Percentiles rank a stretch among this genome's conserved stretches.
Evolutionary conservation across 1,140 invertebrate genomes (phyloP).

Genomic region (Formica selysi): DNA sequence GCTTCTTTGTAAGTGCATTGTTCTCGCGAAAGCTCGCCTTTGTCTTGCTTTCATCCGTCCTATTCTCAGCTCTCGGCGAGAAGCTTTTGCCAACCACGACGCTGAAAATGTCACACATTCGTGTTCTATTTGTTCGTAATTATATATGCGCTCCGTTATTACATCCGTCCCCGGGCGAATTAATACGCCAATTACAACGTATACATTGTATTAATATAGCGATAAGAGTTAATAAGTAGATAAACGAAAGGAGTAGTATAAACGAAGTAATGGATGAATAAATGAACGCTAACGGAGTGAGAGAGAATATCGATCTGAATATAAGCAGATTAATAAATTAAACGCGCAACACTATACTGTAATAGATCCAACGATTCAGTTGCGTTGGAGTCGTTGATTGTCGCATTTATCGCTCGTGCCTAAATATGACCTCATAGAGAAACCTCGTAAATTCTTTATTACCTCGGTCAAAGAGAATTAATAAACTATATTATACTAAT

Average conservation of each 20-base stretch:
- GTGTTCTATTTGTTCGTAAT: slow-evolving; percentile 22
- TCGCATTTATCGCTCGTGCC: neutral
- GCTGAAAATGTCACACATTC: slow-evolving; percentile 25
- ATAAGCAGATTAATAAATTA: slow-evolving; percentile 37
- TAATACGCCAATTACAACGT: slow-evolving; percentile 13
- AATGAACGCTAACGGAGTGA: neutral
- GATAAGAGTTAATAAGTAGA: neutral
- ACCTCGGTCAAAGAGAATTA: neutral
- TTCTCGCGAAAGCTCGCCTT: neutral
- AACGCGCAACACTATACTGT: neutral
- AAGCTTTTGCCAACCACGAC: slow-evolving; percentile 17
- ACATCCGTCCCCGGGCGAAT: neutral
- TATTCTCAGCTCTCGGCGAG: slow-evolving; percentile 32
- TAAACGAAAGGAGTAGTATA: neutral
- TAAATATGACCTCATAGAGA: neutral
- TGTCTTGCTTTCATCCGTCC: slow-evolving; percentile 7
- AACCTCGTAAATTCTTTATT: neutral
- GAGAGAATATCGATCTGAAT: slow-evolving; percentile 12
- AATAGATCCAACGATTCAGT: neutral
- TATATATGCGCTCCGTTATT: slow-evolving; percentile 30
- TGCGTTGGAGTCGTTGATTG: neutral
- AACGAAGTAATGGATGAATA: neutral
- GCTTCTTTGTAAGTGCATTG: slow-evolving; percentile 6
- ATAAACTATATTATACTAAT: too few species aligned
- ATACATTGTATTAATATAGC: neutral